phyloP scores from a whole-genome alignment of 2,797 vertebrate species.

The Pelobates cultripes region DNA sequence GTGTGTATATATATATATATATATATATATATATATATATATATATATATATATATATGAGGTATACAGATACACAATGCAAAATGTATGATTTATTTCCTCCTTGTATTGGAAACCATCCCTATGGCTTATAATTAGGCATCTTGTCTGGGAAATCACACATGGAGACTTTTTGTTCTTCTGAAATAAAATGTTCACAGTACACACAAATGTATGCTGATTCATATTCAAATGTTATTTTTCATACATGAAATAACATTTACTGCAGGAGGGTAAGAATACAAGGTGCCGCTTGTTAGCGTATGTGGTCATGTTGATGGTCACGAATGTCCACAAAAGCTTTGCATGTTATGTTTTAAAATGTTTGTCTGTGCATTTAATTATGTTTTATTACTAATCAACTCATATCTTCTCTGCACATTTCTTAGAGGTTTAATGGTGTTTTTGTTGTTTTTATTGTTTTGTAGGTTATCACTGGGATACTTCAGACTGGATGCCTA shows the following conservation, averaged over 20 bases:
- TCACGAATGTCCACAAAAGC: conserved; percentile 10
- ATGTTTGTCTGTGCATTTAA: not conserved
- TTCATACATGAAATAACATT: not conserved
- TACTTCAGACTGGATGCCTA: conserved; percentile 99
- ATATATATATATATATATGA: no score
- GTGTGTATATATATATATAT: no score
- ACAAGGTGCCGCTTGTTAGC: not conserved
- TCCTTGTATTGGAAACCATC: no score
- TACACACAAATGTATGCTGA: no score
- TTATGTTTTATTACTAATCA: not conserved
- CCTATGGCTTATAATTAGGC: no score
- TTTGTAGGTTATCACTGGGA: conserved; percentile 96
- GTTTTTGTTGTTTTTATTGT: not conserved
- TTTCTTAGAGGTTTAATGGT: not conserved
- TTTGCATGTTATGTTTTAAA: conserved; percentile 35
- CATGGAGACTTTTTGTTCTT: no score
- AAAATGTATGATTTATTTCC: no score
- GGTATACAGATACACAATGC: no score
- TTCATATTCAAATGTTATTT: not conserved
- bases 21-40: no score
- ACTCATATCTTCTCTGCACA: not conserved
- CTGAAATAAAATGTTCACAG: no score
- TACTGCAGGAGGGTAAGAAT: not conserved
- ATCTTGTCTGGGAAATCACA: no score
- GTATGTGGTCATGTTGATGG: not conserved